Conservation (phyloP, 2,113 vertebrate genomes). For the Damaliscus lunatus region DNA sequence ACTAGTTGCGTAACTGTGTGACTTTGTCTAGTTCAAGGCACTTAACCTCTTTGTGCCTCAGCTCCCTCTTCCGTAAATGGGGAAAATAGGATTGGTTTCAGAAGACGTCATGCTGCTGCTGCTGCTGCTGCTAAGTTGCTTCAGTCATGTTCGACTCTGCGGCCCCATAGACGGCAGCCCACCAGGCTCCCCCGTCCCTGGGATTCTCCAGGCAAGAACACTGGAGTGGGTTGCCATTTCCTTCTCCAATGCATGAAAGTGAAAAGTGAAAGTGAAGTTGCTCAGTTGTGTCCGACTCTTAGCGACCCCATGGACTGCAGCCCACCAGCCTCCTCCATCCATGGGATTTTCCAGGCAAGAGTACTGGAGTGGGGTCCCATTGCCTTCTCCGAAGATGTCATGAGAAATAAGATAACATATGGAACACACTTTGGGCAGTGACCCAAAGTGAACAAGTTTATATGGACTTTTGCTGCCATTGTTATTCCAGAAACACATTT, state of each 20-base stretch:
- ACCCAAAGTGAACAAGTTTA: neutral
- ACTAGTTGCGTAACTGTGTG: neutral
- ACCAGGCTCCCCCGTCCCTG: no score
- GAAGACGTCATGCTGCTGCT: neutral
- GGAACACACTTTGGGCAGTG: neutral
- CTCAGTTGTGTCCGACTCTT: no score
- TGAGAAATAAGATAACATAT: neutral
- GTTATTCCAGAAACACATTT: neutral
- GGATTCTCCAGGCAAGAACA: no score
- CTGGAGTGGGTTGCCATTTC: no score
- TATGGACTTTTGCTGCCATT: no score
- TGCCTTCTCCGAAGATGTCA: neutral
- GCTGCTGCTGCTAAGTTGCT: neutral
- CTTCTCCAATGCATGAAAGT: no score
- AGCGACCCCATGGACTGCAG: no score
- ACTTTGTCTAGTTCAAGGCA: neutral
- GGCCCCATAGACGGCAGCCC: neutral
- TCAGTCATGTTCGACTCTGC: neutral
- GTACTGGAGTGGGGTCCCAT: no score
- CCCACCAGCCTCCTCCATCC: no score
- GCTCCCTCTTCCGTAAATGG: neutral
- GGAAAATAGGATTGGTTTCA: neutral
- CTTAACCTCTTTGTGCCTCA: neutral
- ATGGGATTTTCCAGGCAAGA: no score
- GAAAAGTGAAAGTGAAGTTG: no score